phyloP scores from a whole-genome alignment of 2,797 vertebrate species.

The Spinibarbus caldwelli region DNA sequence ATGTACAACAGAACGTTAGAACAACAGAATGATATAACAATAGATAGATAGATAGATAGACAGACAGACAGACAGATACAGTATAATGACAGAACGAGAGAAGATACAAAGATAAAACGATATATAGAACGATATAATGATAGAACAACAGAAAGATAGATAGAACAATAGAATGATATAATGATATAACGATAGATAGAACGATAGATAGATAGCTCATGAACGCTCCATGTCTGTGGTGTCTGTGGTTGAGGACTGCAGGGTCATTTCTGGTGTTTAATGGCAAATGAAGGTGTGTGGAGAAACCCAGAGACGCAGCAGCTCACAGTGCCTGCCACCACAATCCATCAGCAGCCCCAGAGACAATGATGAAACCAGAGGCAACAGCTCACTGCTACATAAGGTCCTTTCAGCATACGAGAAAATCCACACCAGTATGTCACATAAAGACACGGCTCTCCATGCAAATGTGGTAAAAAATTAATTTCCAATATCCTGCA shows the following conservation, averaged over 20 bases:
- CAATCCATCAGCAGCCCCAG: background rate
- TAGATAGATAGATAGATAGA: background rate
- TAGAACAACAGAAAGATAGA: background rate
- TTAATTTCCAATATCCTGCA: background rate
- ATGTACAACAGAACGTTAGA: too few relatives aligned
- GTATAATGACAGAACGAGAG: too few relatives aligned
- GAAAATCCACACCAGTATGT: background rate
- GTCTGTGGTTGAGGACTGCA: background rate
- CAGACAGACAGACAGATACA: background rate
- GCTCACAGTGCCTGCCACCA: too few relatives aligned
- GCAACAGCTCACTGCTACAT: slow-evolving; percentile 41
- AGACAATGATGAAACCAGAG: slow-evolving; percentile 61
- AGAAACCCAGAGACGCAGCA: background rate
- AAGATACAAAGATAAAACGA: too few relatives aligned
- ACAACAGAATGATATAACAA: too few relatives aligned
- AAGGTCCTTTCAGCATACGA: background rate
- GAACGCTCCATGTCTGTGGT: too few relatives aligned
- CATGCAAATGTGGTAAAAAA: background rate
- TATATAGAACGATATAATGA: too few relatives aligned
- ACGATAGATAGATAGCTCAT: too few relatives aligned
- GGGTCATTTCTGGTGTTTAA: background rate
- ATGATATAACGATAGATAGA: too few relatives aligned
- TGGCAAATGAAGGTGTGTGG: background rate
- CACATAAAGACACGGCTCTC: background rate
- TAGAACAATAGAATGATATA: too few relatives aligned